Conservation (phyloP, 2,113 vertebrate species). For the Calidris pugnax region DNA sequence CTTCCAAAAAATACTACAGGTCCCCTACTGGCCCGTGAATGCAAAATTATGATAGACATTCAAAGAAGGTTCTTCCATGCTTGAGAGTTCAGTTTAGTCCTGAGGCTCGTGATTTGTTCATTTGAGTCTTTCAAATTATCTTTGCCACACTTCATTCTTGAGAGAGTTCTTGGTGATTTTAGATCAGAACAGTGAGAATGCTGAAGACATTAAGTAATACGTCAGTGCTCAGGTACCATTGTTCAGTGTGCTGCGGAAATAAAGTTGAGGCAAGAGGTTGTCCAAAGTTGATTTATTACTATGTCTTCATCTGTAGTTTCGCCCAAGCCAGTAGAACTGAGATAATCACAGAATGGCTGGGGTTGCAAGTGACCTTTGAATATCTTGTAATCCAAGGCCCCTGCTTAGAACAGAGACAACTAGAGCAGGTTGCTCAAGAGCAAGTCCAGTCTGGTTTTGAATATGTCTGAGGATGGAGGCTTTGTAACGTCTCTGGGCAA, state of each 20-base stretch:
- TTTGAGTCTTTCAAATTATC: background rate
- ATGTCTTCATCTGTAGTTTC: background rate
- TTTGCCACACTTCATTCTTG: background rate
- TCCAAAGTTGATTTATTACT: background rate
- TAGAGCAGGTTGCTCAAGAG: background rate
- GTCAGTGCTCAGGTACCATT: background rate
- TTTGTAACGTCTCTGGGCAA: background rate
- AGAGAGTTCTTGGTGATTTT: background rate
- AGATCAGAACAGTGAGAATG: background rate
- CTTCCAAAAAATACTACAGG: background rate
- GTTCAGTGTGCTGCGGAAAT: background rate
- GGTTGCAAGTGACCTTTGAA: background rate
- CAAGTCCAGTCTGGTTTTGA: background rate
- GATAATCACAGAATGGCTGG: background rate
- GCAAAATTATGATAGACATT: background rate
- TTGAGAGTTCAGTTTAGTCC: background rate
- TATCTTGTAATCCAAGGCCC: background rate
- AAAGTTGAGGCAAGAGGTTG: background rate
- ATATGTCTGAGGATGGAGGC: background rate
- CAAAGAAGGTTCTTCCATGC: background rate
- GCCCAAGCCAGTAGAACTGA: background rate
- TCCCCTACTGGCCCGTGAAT: background rate
- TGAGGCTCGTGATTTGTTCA: background rate
- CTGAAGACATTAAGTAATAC: background rate
- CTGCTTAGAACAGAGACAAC: background rate